Evolutionary conservation across 1,140 invertebrate species (phyloP), one percentile per base, ranked within the genome.

Genomic region (Ladona fulva): DNA sequence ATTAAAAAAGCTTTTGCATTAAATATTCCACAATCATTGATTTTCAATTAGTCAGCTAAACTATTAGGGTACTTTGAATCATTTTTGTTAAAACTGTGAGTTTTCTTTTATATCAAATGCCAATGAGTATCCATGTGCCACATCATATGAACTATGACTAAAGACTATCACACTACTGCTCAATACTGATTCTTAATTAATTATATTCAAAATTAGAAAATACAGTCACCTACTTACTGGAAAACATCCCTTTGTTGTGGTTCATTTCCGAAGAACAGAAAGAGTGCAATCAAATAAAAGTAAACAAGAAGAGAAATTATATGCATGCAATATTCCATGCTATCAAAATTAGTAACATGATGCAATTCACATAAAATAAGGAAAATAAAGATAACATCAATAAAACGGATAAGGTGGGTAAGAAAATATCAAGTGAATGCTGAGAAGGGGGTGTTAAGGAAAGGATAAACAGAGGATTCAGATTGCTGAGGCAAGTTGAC

Each of bases 241-340:
- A 89, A 90, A 91, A 90, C 91, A 91, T 91, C 91, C 91, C 91
- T 92, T 89, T 86, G 52, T 86, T 87, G 86, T 86, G 87, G 83
- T 84, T 85, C 87, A 89, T 90, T 91, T 89, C 88, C 88, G 87
- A 88, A 91, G 86, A 89, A 89, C 89, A 89, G 86, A 85, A 90
- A 89, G 89, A 87, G 91, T 92, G 91, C 91, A 92, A 88, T 90
- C 87, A 91, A 92, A 89, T 79, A 81, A 82, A 79, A 89, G 25
- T 79, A 82, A 81, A 82, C 77, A 66, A 81, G 75, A 76, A 77
- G 73, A 74, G 66, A 25, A 80, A 80, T 78, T 77, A 78, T 77
- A 81, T 81, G 52, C 52, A 66, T 66, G 52, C 52, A 66, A 66
- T 66, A 66, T 66, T 22, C 12, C 52, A 66, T 66, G 52, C 52